Base-by-base conservation (phyloP, 2,797 vertebrate genomes). In the Lindbergichthys nudifrons region DNA sequence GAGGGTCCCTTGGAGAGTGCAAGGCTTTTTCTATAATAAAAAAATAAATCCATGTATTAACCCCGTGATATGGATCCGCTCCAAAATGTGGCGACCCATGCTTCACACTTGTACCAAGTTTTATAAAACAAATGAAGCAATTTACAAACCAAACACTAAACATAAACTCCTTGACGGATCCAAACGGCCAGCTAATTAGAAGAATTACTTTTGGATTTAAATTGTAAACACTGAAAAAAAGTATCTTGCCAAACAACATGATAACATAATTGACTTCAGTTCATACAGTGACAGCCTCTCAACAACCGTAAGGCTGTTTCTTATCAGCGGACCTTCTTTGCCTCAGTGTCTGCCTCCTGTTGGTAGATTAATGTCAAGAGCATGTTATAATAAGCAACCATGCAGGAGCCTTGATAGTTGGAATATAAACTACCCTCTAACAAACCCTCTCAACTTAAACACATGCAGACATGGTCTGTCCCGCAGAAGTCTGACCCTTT, bases 401-500 rank as follows among this genome's bases (percentile, higher is more conserved):
- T 15, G 56, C 21, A 66, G 18, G 46, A 67, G 21, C 46, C 43
- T 62, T 3, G 10, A 66, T 19, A 57, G 19, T 43, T 21, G 21
- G 50, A 42, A 54, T 47, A 45, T 58, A 63, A 11, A 69, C 43
- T 14, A 65, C 36, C 42, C 16, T 66, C 48, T 36, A 5, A 71
- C 36, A 56, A 73, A 48, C 7, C n/a, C 13, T 26, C n/a, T 13
- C 2, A 57, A 47, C 48, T 42, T 19, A 16, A 3, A 23, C 23
- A 21, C 21, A 30, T 41, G 14, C 30, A 70, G 16, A 71, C 56
- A 53, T 10, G 5, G 48, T 12, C 48, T 48, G n/a, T 19, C n/a
- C n/a, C 51, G 51, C 21, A 30, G 13, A 74, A 65, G 46, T 72
- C 62, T 70, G 54, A 43, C 42, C 59, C 53, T 78, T 51, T 73